Evolutionary conservation across 2,888 invertebrate genomes (phyloP), one percentile per base, ranked within the genome.

Genomic region (Incurvaria masculella): DNA sequence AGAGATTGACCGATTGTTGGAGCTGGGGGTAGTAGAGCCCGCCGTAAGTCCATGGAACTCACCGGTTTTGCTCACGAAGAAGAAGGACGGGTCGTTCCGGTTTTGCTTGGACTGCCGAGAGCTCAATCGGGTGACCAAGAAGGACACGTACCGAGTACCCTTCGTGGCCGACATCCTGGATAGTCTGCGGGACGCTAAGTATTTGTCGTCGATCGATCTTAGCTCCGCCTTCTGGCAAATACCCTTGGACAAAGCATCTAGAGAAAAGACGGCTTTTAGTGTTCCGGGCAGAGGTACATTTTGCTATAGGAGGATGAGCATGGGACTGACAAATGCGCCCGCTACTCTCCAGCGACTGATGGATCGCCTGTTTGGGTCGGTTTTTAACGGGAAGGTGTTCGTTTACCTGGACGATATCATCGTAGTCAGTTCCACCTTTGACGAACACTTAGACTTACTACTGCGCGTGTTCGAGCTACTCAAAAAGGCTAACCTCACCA

Each of bases 131-230:
- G 23, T 23, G 10, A 23, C 23, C 10, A 53, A 48, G 19, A 47
- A 47, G 41, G 51, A 55, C 42, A 44, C 47, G 1, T 49, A 57
- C 14, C 53, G 40, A 33, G 42, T 56, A 2, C 57, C 56, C 2
- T 56, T 56, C 45, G 42, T 61, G 0, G 51, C 56, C 1, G 57
- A 59, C 42, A 59, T 59, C 20, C 39, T 61, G 6, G 59, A 59
- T 18, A 59, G 58, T 20, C 38, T 59, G 2, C 40, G 51, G 1
- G 56, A 59, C 41, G 58, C 58, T 16, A 50, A 46, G 5, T 59
- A 49, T 17, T 41, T 61, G 1, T 42, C 50, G 2, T 55, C 52
- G 20, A 48, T 59, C 1, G 58, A 60, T 45, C 19, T 59, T 2
- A 50, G 51, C 1, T 54, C 53, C 43, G 48, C 52, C 51, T 49